Percentiles rank a stretch among this genome's conserved stretches.
Conservation (phyloP, 2,113 vertebrate species). For the Cheilinus undulatus region DNA sequence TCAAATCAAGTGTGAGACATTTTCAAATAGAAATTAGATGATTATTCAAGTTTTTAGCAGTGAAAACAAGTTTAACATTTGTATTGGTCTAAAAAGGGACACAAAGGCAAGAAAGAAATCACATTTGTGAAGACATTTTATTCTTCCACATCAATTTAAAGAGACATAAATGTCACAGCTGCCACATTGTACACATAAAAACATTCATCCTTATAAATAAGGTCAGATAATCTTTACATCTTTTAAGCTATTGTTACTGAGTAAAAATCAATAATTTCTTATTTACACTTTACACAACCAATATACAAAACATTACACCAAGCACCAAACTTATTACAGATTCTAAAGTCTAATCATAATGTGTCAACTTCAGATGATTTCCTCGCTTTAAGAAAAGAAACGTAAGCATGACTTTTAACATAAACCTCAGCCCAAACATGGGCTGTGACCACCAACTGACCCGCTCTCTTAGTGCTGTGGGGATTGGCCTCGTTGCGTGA, state of each 20-base stretch:
- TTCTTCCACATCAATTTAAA: conserved; percentile 58
- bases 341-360: not conserved
- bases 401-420: not conserved
- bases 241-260: conserved; percentile 6
- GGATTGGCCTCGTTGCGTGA: conserved; percentile 60
- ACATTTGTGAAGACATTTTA: conserved; percentile 60
- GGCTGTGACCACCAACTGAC: conserved; percentile 18
- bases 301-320: conserved; percentile 30
- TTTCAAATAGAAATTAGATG: too few relatives aligned
- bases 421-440: not conserved
- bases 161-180: conserved; percentile 72
- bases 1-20: too few relatives aligned
- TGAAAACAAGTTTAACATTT: too few relatives aligned
- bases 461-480: conserved; percentile 16
- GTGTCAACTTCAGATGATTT: not conserved
- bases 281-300: conserved; percentile 45
- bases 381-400: conserved; percentile 4
- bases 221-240: not conserved
- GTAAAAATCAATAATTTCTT: conserved; percentile 10
- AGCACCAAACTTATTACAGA: conserved; percentile 1
- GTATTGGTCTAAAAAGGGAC: too few relatives aligned
- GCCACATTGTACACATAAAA: conserved; percentile 67
- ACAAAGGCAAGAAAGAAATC: not conserved
- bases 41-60: too few relatives aligned
- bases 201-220: conserved; percentile 28